Percentiles rank a stretch among this genome's conserved stretches.
Conservation (phyloP, 2,797 vertebrate species). For the Antennarius maculatus region DNA sequence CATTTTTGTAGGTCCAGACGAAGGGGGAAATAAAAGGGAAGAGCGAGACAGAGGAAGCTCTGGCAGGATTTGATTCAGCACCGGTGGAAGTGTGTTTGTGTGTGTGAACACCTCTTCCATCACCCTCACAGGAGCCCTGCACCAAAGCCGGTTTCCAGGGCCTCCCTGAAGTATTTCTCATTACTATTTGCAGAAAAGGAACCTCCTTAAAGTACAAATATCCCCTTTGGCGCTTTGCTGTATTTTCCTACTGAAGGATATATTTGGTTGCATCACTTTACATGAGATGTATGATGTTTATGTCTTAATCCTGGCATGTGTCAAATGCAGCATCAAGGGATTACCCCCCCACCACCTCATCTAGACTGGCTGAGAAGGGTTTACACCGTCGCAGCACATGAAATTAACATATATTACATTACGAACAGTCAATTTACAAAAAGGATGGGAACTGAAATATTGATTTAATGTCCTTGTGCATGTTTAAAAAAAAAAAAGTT, state of each 20-base stretch:
- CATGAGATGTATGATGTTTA: conserved; percentile 24
- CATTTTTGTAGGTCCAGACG: conserved; percentile 27
- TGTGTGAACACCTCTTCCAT: conserved; percentile 56
- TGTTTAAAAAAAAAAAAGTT: too few relatives aligned
- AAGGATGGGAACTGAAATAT: too few relatives aligned
- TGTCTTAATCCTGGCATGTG: conserved; percentile 24
- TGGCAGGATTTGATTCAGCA: conserved; percentile 38
- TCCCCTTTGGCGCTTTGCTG: conserved; percentile 33
- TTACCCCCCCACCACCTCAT: not conserved
- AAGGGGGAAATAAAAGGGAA: conserved; percentile 11
- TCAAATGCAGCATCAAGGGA: conserved; percentile 4
- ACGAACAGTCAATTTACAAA: too few relatives aligned
- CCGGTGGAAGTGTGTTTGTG: conserved; percentile 28
- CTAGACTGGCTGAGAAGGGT: not conserved
- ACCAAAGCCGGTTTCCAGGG: conserved; percentile 53
- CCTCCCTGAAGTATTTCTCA: conserved; percentile 59
- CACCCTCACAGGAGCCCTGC: conserved; percentile 34
- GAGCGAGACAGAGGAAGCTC: conserved; percentile 27
- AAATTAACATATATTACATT: too few relatives aligned
- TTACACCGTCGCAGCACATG: not conserved
- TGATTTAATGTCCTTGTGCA: too few relatives aligned
- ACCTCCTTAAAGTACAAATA: conserved; percentile 54
- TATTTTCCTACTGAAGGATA: conserved; percentile 27
- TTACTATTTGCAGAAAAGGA: conserved; percentile 41
- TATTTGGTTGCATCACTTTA: conserved; percentile 23